Evolutionary conservation across 2,113 vertebrate species (phyloP), one percentile per base, ranked within the genome.

Genomic region (Tragelaphus scriptus): DNA sequence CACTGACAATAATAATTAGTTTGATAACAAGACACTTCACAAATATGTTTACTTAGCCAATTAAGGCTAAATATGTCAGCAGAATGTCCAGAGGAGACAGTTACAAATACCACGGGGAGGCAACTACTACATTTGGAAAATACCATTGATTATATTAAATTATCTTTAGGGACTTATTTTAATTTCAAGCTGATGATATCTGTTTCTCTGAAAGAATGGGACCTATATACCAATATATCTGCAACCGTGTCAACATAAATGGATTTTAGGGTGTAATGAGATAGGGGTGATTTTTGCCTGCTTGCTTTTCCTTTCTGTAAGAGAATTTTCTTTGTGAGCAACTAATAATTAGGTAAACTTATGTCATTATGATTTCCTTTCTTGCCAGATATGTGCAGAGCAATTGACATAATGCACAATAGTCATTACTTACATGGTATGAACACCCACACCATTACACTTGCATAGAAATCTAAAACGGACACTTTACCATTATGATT

Each of bases 111-210:
- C 23, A 85, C 30, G 49, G 30, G 75, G 87, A 97, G 96, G 51
- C 23, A 89, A 56, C 13, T 30, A 71, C 77, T 44, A n/a, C 13
- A 44, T 23, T 81, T 2, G 16, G 59, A 90, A 94, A 93, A 88
- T 84, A 86, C 23, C 21, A 91, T 47, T 91, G 56, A 91, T 93
- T 88, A 47, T n/a, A 86, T 91, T 88, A 95, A 94, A 85, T 92
- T 95, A 30, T 89, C 68, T 86, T 94, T 32, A 17, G 87, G 23
- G 90, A 82, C 7, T 65, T 9, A 53, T 68, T 96, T 95, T 93
- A 84, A 88, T 86, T 91, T 89, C 84, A 68, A 90, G 47, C 16
- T 84, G 25, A 55, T 30, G 28, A 81, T 80, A 92, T 92, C 19
- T 80, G 28, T 68, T 97, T 94, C 59, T 85, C n/a, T 82, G 30